These are phyloP conservation scores for Drosophila fulvimacula DNA, from an alignment of 2,888 invertebrate genomes.

Conservation along the genomic window DNA sequence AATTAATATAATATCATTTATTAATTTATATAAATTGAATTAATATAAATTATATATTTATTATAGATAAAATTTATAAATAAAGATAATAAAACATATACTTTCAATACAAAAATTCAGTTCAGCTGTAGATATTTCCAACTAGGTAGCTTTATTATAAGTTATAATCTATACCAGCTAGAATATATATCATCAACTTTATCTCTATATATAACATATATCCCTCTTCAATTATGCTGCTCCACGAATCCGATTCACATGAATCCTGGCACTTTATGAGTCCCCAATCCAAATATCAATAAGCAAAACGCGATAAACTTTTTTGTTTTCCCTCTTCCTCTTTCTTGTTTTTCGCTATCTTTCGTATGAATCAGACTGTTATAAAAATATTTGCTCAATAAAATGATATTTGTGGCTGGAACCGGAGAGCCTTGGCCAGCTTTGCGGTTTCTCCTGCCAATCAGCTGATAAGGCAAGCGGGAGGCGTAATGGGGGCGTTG, in stretches of 20 bases:
- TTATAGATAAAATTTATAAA: no score
- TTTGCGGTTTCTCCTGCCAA: conserved; percentile 20
- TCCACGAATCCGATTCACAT: background rate
- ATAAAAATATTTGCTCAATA: conserved; percentile 39
- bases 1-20: no score
- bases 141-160: background rate
- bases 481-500: conserved; percentile 59
- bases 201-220: no score
- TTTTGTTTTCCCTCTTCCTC: background rate
- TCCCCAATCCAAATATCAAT: conserved; percentile 25
- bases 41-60: no score
- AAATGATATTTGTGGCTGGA: conserved; percentile 24
- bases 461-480: conserved; percentile 14
- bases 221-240: background rate
- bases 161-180: background rate
- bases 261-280: conserved; percentile 41
- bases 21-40: no score
- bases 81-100: no score
- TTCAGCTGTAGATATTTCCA: background rate
- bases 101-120: no score
- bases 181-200: no score
- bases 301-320: conserved; percentile 41
- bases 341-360: conserved; percentile 30
- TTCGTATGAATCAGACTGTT: conserved; percentile 29
- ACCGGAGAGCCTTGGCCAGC: conserved; percentile 30